These are phyloP conservation scores for Exocentrus adspersus DNA, from an alignment of 2,888 invertebrate species.

Conservation along the genomic window DNA sequence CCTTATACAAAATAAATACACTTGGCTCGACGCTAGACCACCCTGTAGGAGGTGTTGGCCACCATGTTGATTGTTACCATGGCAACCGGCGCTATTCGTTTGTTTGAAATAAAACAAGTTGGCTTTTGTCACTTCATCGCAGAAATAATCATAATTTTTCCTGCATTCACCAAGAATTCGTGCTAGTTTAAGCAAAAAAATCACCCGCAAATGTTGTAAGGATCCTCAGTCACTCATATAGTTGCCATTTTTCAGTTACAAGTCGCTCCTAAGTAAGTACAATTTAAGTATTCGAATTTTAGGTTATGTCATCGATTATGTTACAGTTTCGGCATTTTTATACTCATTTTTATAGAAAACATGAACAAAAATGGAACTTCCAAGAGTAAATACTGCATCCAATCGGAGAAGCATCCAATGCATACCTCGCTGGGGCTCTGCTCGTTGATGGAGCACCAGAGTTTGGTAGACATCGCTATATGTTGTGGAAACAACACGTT, in stretches of 20 bases:
- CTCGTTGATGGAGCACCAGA: constrained; percentile 76
- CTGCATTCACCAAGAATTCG: neutral
- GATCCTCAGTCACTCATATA: neutral
- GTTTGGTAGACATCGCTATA: constrained; percentile 78
- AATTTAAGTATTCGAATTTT: too few species aligned
- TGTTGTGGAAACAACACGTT: constrained; percentile 80
- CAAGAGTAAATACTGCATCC: constrained; percentile 42
- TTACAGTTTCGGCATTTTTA: too few species aligned
- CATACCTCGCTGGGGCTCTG: constrained; percentile 76
- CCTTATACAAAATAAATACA: too few species aligned
- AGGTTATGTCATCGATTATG: too few species aligned
- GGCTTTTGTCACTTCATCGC: constrained; percentile 14
- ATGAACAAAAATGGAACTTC: constrained; percentile 35
- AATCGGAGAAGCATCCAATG: constrained; percentile 65
- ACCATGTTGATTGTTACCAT: constrained; percentile 31
- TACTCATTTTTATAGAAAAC: neutral
- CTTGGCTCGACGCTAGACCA: too few species aligned
- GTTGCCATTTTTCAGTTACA: neutral
- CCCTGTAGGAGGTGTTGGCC: too few species aligned
- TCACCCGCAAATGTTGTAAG: neutral
- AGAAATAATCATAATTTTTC: neutral
- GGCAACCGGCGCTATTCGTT: constrained; percentile 33
- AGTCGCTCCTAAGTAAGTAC: neutral
- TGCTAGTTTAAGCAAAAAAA: neutral
- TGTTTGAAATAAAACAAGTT: constrained; percentile 28